Conservation (phyloP, 2,888 invertebrate genomes). For the Bhutanitis thaidina region DNA sequence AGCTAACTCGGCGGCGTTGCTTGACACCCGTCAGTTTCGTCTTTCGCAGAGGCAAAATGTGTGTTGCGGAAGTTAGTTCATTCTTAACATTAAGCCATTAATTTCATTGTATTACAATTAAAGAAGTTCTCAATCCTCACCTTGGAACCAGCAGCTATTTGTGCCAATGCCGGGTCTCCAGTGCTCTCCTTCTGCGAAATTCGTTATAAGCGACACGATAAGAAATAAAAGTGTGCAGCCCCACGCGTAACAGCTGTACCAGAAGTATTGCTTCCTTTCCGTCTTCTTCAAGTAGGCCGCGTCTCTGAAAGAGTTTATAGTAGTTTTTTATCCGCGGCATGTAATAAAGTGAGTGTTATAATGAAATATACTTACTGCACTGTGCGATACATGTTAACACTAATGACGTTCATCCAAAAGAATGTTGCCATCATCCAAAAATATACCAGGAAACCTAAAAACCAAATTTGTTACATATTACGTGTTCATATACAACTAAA, state of each 20-base stretch:
- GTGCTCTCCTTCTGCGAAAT: slow-evolving; percentile 75
- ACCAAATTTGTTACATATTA: too few relatives aligned
- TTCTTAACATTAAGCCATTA: too few relatives aligned
- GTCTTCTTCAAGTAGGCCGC: slow-evolving; percentile 58
- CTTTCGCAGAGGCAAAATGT: too few relatives aligned
- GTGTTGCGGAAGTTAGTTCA: too few relatives aligned
- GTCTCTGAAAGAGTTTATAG: slow-evolving; percentile 43
- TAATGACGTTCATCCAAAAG: slow-evolving; percentile 85
- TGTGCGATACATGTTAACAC: slow-evolving; percentile 83
- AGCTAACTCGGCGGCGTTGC: too few relatives aligned
- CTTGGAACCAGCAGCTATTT: slow-evolving; percentile 82
- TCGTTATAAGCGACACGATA: slow-evolving; percentile 68
- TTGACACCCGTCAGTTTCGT: too few relatives aligned
- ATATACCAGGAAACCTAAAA: slow-evolving; percentile 77
- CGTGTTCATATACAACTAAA: not conserved
- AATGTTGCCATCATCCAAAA: slow-evolving; percentile 84
- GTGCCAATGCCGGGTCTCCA: slow-evolving; percentile 80
- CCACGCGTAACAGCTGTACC: slow-evolving; percentile 81
- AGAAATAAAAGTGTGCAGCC: slow-evolving; percentile 78
- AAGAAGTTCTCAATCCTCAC: slow-evolving; percentile 47
- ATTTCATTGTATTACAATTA: too few relatives aligned
- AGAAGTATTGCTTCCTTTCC: slow-evolving; percentile 72
- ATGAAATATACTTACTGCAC: slow-evolving; percentile 77
- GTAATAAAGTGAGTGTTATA: too few relatives aligned
- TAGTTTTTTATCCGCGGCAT: too few relatives aligned